Conservation (phyloP, 2,797 vertebrate genomes). For the Synanceia verrucosa region DNA sequence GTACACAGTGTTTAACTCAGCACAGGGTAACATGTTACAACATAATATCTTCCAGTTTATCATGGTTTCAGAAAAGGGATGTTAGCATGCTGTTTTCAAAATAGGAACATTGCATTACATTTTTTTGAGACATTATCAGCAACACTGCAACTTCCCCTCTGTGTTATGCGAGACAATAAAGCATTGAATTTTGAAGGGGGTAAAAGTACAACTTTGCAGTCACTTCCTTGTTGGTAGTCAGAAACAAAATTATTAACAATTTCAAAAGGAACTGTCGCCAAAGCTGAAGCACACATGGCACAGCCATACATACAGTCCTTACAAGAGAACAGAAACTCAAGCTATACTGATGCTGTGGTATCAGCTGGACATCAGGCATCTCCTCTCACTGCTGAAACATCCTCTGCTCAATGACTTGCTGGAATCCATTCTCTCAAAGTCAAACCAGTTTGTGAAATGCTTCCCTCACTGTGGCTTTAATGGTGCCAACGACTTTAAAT, state of each 20-base stretch:
- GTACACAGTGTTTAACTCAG: neutral
- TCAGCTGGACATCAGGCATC: neutral
- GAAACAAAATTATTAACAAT: neutral
- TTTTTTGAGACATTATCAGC: neutral
- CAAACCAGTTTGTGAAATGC: constrained; percentile 30
- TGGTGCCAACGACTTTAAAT: neutral
- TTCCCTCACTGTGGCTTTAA: neutral
- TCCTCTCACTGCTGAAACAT: constrained; percentile 4
- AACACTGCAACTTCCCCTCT: neutral
- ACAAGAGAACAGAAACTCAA: accelerated
- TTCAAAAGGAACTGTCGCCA: neutral
- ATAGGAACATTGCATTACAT: neutral
- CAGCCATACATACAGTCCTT: neutral
- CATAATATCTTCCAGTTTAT: neutral
- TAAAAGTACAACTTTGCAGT: neutral
- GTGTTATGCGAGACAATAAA: neutral
- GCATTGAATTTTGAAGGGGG: neutral
- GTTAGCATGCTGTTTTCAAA: neutral
- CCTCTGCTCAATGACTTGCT: neutral
- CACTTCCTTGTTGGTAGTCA: neutral
- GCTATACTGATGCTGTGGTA: neutral
- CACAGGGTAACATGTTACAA: neutral
- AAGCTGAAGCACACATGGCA: neutral
- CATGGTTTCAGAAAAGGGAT: neutral
- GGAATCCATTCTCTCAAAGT: constrained; percentile 1